Conservation (phyloP, 1,140 invertebrate genomes). For the Lucilia sericata region DNA sequence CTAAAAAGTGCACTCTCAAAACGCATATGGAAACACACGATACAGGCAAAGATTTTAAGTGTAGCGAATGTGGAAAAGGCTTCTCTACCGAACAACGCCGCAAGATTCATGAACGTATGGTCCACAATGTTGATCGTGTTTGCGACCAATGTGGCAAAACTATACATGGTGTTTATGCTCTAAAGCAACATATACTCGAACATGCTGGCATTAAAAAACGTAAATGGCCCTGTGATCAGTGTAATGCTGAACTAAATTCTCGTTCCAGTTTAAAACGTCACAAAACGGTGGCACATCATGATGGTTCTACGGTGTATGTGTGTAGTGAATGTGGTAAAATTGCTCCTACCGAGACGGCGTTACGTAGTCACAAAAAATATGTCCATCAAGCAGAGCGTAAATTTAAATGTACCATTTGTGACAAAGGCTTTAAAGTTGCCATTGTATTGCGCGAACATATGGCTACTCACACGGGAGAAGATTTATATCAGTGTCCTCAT, state of each 20-base stretch:
- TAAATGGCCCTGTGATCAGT: slow-evolving; percentile 42
- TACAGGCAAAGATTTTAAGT: slow-evolving; percentile 52
- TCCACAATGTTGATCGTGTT: slow-evolving; percentile 49
- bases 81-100: slow-evolving; percentile 51
- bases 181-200: slow-evolving; percentile 43
- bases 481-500: slow-evolving; percentile 57
- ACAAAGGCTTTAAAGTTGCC: slow-evolving; percentile 54
- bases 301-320: slow-evolving; percentile 52
- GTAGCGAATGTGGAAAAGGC: slow-evolving; percentile 53
- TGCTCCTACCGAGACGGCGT: slow-evolving; percentile 50
- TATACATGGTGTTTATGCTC: slow-evolving; percentile 47
- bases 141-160: slow-evolving; percentile 56
- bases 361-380: slow-evolving; percentile 54
- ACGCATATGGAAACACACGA: slow-evolving; percentile 52
- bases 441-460: slow-evolving; percentile 55
- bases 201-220: slow-evolving; percentile 48
- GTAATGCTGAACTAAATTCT: slow-evolving; percentile 46
- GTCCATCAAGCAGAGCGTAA: slow-evolving; percentile 53
- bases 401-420: slow-evolving; percentile 54
- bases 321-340: slow-evolving; percentile 55
- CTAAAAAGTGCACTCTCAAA: slow-evolving; percentile 52
- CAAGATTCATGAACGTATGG: slow-evolving; percentile 53
- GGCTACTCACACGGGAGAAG: slow-evolving; percentile 58
- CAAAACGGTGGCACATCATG: slow-evolving; percentile 53
- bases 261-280: slow-evolving; percentile 54